Evolutionary conservation across 2,113 vertebrate genomes (phyloP).

Genomic region (Ariopsis seemanni): DNA sequence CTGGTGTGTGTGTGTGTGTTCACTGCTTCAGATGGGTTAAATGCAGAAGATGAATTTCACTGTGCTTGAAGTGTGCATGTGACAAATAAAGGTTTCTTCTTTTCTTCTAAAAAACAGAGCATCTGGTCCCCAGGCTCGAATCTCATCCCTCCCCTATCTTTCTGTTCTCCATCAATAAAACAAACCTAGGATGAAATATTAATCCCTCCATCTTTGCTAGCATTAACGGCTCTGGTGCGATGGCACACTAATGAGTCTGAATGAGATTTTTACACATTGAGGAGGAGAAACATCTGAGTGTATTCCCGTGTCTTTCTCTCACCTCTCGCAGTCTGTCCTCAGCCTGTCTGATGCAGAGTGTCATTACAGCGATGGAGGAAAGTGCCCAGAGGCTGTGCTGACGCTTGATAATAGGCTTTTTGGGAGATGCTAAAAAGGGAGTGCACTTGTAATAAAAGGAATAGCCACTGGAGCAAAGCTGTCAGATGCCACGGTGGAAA

Average conservation of each 20-base stretch:
- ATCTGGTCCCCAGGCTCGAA: background rate
- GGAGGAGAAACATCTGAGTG: constrained; percentile 7
- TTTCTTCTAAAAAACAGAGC: constrained; percentile 1
- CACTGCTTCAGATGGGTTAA: too few species aligned
- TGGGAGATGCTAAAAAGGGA: constrained; percentile 12
- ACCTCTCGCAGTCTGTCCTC: background rate
- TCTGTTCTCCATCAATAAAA: constrained; percentile 39
- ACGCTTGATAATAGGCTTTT: constrained; percentile 6
- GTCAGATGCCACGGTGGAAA: background rate
- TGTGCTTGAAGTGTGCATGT: too few species aligned
- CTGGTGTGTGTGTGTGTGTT: too few species aligned
- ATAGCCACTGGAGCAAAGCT: background rate
- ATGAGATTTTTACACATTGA: constrained; percentile 41
- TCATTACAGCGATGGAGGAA: constrained; percentile 28
- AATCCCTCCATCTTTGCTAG: constrained; percentile 24
- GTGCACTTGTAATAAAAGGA: constrained; percentile 15
- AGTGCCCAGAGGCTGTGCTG: background rate
- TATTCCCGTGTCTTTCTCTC: constrained; percentile 38
- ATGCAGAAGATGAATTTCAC: too few species aligned
- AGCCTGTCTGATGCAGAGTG: constrained; percentile 12
- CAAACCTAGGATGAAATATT: constrained; percentile 44
- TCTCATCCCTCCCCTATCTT: background rate
- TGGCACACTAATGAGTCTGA: constrained; percentile 45
- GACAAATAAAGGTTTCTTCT: too few species aligned
- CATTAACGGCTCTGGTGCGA: constrained; percentile 21